These are phyloP conservation scores for Drosophila pandora DNA, from an alignment of 1,140 invertebrate species.

Conservation along the genomic window DNA sequence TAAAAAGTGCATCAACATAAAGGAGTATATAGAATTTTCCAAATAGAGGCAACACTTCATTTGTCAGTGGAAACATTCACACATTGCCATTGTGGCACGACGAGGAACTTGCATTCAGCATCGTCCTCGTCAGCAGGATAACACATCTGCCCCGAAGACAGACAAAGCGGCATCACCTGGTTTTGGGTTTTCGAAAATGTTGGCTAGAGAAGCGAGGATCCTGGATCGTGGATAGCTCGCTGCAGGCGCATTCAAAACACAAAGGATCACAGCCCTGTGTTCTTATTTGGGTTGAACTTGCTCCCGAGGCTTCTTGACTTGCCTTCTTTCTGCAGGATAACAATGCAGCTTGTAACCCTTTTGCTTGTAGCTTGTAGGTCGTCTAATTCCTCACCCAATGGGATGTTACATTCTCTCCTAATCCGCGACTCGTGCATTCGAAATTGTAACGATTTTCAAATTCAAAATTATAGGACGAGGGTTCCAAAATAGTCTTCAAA, in stretches of 20 bases:
- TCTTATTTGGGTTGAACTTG: slow-evolving; percentile 32
- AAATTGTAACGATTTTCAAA: slow-evolving; percentile 75
- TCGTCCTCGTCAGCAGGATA: slow-evolving; percentile 40
- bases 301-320: slow-evolving; percentile 75
- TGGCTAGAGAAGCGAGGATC: slow-evolving; percentile 13
- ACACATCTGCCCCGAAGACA: slow-evolving; percentile 56
- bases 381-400: slow-evolving; percentile 28
- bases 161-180: slow-evolving; percentile 64
- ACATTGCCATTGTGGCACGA: slow-evolving; percentile 63
- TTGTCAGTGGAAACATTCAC: slow-evolving; percentile 68
- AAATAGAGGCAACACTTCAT: slow-evolving; percentile 56
- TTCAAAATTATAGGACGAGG: slow-evolving; percentile 26
- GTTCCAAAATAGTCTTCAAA: slow-evolving; percentile 39
- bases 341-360: slow-evolving; percentile 60
- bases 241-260: slow-evolving; percentile 51
- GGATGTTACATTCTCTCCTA: slow-evolving; percentile 43
- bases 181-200: slow-evolving; percentile 19
- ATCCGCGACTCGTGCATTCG: slow-evolving; percentile 67
- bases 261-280: slow-evolving; percentile 30
- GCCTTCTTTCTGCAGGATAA: slow-evolving; percentile 17
- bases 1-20: slow-evolving; percentile 45
- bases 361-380: neutral
- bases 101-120: slow-evolving; percentile 35
- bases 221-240: slow-evolving; percentile 42
- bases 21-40: slow-evolving; percentile 33